A percentile compares a stretch with the other conserved stretches of the same genome.
phyloP scores from a whole-genome alignment of 1,140 invertebrate species.

The Pemphigus obesinymphae region DNA sequence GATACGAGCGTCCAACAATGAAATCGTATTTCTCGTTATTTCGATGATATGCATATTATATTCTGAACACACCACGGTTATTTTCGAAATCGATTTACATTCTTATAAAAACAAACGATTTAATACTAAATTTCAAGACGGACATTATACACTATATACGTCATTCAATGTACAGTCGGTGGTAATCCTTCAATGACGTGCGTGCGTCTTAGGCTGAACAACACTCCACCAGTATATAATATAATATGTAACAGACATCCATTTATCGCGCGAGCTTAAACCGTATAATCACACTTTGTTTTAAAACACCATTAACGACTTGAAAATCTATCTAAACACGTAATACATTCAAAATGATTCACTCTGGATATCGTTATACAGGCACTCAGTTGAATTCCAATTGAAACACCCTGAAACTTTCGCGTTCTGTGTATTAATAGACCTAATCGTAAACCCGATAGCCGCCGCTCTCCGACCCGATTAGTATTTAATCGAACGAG shows the following conservation, averaged over 20 bases:
- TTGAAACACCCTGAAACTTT: not conserved
- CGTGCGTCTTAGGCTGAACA: not conserved
- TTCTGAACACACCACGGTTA: too few species aligned
- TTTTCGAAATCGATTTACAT: not conserved
- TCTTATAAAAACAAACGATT: not conserved
- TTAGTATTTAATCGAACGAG: not conserved
- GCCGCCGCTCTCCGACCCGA: not conserved
- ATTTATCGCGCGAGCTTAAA: constrained; percentile 2
- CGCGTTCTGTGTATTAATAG: not conserved
- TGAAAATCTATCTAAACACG: not conserved
- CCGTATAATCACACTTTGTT: constrained; percentile 7
- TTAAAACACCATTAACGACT: not conserved
- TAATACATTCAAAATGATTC: not conserved
- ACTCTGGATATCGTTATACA: not conserved
- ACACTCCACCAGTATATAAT: not conserved
- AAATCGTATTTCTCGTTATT: too few species aligned
- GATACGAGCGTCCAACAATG: too few species aligned
- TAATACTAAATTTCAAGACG: too few species aligned
- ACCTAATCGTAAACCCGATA: not conserved
- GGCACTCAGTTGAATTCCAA: not conserved
- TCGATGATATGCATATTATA: too few species aligned
- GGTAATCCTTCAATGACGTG: not conserved
- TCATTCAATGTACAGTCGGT: not conserved
- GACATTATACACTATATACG: not conserved
- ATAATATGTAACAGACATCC: not conserved